Evolutionary conservation across 2,888 invertebrate genomes (phyloP), one percentile per base, ranked within the genome.

Genomic region (Dicranocentrus wangi): DNA sequence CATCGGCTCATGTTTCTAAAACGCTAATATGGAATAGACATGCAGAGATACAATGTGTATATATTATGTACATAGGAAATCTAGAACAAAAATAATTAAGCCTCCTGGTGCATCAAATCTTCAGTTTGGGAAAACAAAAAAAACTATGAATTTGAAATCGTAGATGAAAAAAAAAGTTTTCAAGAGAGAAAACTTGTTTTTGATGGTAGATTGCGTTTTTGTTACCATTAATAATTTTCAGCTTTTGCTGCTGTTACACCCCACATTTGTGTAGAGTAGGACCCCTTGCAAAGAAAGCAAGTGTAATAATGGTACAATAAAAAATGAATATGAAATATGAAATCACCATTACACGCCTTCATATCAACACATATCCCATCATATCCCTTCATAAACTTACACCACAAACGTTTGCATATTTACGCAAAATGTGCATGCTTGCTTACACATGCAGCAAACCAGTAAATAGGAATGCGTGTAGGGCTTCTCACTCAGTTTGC

Each of bases 11-110:
- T 21, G 5, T 55, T 55, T 55, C 13, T 21, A 55, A n/a, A 19
- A 55, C 47, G 3, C 3, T 47, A 47, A 47, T 13, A 47, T 55
- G 23, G 7, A n/a, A 32, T n/a, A n/a, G n/a, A n/a, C n/a, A n/a
- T n/a, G n/a, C n/a, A n/a, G n/a, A n/a, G n/a, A n/a, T n/a, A n/a
- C n/a, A n/a, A n/a, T n/a, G n/a, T n/a, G n/a, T n/a, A n/a, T n/a
- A n/a, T 32, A 32, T 10, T 32, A 32, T 32, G n/a, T n/a, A 32
- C 5, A 3, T 32, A 3, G 32, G 10, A 70, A 78, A 78, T 61
- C 78, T 78, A 78, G 78, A 78, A 65, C 78, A 78, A 51, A 5
- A 53, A 70, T 78, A 78, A 78, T 78, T 78, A 78, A 70, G 70
- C 78, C 78, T 78, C 71, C 63, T 78, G 70, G 70, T 78, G 78